Base-by-base conservation (phyloP, 1,140 invertebrate genomes). In the Lucilia sericata region DNA sequence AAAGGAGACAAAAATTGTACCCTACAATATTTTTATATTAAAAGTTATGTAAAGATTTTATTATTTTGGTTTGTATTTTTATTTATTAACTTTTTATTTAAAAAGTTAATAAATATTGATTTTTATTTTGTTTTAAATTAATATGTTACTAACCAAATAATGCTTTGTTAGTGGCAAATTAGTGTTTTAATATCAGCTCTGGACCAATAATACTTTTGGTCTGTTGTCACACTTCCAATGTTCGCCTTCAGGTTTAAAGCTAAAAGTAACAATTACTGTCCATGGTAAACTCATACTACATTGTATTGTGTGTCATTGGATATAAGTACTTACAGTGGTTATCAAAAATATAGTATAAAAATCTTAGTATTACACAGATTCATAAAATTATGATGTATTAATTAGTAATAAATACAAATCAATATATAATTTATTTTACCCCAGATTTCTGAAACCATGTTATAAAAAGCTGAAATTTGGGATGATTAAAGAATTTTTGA, bases 181-280 rank as follows among this genome's bases (percentile, higher is more conserved):
- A 42, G 42, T 7, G 42, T 42, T 42, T 8, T 42, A 42, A 21
- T 21, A 70, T 9, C 65, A 70, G 7, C 9, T 21, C n/a, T 19
- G 65, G 30, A 42, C 51, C 70, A 19, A 12, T 51, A 83, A 42
- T 75, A n/a, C 42, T 47, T 74, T 74, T 74, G 55, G 82, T 74
- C 70, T 83, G 49, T 74, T 74, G 55, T 83, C 70, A 74, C 42
- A 25, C 7, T 49, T 47, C 12, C 70, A 36, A 30, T 21, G 21
- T 19, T 51, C n/a, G 84, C 83, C 84, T 82, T 74, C 82, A 84
- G 87, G 84, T 70, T 2, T 82, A 12, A 60, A 65, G 21, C 55
- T 82, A 70, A 60, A 30, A 34, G 49, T 65, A 36, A 78, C 42
- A 42, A 17, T 78, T 78, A 47, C 75, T 78, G 75, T 42, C 75